Base-by-base conservation (phyloP, 2,113 vertebrate species). In the Sceloporus tristichus region DNA sequence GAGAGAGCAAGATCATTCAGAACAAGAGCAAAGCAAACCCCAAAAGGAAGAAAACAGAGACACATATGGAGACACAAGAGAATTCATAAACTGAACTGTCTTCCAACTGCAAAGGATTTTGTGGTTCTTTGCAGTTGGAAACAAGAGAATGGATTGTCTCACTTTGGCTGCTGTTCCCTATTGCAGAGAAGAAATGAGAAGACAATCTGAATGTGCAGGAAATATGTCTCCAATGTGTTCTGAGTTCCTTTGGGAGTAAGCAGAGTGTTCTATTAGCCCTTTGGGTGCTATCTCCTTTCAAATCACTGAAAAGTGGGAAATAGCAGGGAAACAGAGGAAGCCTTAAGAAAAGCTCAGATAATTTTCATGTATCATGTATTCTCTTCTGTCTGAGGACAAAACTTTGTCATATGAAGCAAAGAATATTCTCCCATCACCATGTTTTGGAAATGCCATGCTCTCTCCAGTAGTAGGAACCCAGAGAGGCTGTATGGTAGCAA, bases 271-370 rank as follows among this genome's bases (percentile, higher is more conserved):
- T 82, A 82, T 75, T 68, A 62, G 84, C 7, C n/a, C 8, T 76
- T 62, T 86, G 74, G 27, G 68, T 66, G 90, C 62, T 21, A 3
- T 74, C 70, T 90, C 21, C 54, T 91, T 82, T 88, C 85, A 27
- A 8, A 89, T 40, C 13, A 48, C 29, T 88, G 87, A 82, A 89
- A 90, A 79, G 87, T 21, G 56, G 38, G 27, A 25, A 19, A 48
- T 9, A 71, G 7, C 40, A 53, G 76, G 89, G 84, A 76, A 1
- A 56, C 80, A 85, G 5, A 38, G 34, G 91, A 65, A 40, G 4
- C 11, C 90, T 80, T 42, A 79, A 83, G 38, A 38, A 65, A 87
- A 40, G 56, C 25, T 75, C 53, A 53, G 40, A 53, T 34, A 13
- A 40, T 87, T 9, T 70, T 78, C 66, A 48, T 66, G 14, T 84